Conservation (phyloP, 1,140 invertebrate genomes). For the Drosophila rhopaloa region DNA sequence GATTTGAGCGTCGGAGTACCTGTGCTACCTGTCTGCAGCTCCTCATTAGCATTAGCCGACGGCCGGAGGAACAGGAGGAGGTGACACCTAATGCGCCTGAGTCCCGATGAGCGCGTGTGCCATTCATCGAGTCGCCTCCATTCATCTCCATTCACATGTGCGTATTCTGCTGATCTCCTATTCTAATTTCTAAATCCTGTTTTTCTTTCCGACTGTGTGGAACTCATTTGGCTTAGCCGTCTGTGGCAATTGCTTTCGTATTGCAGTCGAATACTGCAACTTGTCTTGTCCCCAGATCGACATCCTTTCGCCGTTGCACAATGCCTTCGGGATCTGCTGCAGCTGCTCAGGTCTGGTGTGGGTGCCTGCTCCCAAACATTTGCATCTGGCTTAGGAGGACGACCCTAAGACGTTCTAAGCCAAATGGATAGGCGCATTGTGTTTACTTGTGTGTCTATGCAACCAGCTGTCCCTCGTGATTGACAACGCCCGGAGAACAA, state of each 20-base stretch:
- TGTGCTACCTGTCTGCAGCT: conserved; percentile 32
- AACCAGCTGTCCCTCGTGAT: conserved; percentile 24
- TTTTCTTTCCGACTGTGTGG: background rate
- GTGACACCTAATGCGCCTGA: conserved; percentile 26
- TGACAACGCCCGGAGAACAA: conserved; percentile 20
- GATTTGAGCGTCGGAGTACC: conserved; percentile 4
- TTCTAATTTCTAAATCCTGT: conserved; percentile 55
- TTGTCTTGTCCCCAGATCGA: conserved; percentile 11
- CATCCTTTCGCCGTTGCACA: conserved; percentile 54
- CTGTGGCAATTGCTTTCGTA: conserved; percentile 46
- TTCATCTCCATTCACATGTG: conserved; percentile 28
- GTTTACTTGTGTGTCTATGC: conserved; percentile 3
- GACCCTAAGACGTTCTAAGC: conserved; percentile 29
- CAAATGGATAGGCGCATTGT: conserved; percentile 8
- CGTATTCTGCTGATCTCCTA: conserved; percentile 29
- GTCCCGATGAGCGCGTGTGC: conserved; percentile 36
- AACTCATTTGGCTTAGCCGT: conserved; percentile 53
- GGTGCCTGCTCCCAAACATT: conserved; percentile 30
- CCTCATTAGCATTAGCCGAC: conserved; percentile 56
- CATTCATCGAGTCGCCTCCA: conserved; percentile 21
- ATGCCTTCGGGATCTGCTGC: conserved; percentile 17
- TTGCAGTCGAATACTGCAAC: conserved; percentile 61
- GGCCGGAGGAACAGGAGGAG: conserved; percentile 20
- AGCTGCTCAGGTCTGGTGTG: conserved; percentile 34
- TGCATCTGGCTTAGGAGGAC: conserved; percentile 48